These are phyloP conservation scores for Blastobasis adustella DNA, from an alignment of 2,888 invertebrate genomes.

Conservation along the genomic window DNA sequence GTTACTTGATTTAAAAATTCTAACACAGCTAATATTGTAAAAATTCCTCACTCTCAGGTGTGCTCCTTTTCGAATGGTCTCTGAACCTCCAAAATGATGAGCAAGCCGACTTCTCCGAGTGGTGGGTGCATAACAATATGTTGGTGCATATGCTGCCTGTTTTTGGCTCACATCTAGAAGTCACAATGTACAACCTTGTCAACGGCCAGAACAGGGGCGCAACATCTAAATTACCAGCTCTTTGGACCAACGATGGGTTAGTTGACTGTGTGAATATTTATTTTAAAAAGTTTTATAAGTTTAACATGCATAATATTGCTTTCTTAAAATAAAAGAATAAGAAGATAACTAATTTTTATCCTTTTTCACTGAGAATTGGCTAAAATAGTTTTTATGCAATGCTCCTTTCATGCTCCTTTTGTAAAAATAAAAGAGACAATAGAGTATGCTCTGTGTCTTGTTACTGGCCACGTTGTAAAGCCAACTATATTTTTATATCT, in stretches of 20 bases:
- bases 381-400: no score
- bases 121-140: constrained; percentile 75
- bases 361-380: no score
- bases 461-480: no score
- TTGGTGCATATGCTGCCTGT: constrained; percentile 77
- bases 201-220: constrained; percentile 75
- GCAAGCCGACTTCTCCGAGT: constrained; percentile 62
- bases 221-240: constrained; percentile 74
- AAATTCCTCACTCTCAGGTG: constrained; percentile 36
- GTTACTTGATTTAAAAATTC: no score
- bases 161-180: constrained; percentile 77
- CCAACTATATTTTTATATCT: no score
- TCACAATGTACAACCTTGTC: constrained; percentile 76
- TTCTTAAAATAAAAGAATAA: no score
- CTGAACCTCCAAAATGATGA: constrained; percentile 58
- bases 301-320: no score
- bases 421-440: no score
- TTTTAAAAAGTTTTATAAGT: not conserved
- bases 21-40: no score
- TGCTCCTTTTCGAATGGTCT: constrained; percentile 86
- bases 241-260: constrained; percentile 75
- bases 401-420: no score
- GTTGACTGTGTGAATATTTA: constrained; percentile 4
- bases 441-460: no score
- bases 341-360: no score